phyloP scores from a whole-genome alignment of 2,113 vertebrate species.

The Platanista minor region DNA sequence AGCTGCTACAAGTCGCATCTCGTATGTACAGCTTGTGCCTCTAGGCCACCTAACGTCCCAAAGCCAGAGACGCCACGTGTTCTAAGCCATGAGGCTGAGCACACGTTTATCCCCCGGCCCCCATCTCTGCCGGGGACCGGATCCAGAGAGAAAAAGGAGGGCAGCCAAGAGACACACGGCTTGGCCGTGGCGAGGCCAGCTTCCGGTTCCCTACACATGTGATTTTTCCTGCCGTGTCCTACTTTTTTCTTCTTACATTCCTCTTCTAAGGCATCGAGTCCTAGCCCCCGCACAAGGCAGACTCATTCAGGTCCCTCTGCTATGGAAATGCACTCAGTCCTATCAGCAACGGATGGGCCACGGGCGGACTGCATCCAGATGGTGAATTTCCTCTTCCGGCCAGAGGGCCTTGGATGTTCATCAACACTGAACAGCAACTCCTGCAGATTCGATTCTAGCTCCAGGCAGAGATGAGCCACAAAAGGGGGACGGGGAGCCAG shows the following conservation, averaged over 20 bases:
- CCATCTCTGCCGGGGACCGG: background rate
- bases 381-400: background rate
- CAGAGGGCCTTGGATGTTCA: fast-evolving
- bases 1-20: background rate
- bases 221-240: background rate
- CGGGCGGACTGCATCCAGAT: background rate
- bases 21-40: background rate
- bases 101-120: background rate
- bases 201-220: background rate
- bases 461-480: background rate
- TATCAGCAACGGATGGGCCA: background rate
- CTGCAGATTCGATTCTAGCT: background rate
- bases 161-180: background rate
- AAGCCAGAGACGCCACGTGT: background rate
- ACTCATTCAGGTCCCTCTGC: background rate
- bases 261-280: background rate
- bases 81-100: background rate
- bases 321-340: background rate
- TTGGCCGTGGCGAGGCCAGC: background rate
- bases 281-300: background rate
- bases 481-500: fast-evolving
- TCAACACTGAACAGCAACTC: background rate
- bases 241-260: background rate
- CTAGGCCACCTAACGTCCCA: background rate
- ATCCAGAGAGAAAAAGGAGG: background rate